Evolutionary conservation across 2,113 vertebrate genomes (phyloP).

Genomic region (Crotophaga sulcirostris): DNA sequence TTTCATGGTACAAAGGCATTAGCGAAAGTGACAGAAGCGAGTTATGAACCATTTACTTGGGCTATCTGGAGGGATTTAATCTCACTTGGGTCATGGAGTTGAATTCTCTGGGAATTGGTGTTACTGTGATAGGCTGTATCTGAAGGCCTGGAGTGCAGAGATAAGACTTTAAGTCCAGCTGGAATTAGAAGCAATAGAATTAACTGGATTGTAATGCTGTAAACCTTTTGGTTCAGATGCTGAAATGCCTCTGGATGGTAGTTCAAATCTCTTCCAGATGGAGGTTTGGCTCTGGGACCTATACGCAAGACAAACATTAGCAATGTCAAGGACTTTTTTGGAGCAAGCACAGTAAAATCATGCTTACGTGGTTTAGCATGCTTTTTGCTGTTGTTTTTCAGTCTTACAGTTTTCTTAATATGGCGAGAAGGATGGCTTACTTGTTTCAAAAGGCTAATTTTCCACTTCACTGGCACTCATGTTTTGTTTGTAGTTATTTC

Average conservation of each 20-base stretch:
- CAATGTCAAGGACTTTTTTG: conserved; percentile 16
- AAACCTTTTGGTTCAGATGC: conserved; percentile 65
- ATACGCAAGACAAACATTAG: not conserved
- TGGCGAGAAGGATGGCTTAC: not conserved
- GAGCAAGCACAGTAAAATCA: not conserved
- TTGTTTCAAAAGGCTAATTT: conserved; percentile 26
- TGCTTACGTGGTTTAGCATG: not conserved
- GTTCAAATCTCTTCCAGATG: conserved; percentile 53
- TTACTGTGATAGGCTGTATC: conserved; percentile 68
- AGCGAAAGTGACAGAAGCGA: conserved; percentile 72
- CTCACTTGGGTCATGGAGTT: conserved; percentile 68
- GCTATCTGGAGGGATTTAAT: conserved; percentile 75
- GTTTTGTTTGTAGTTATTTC: not conserved
- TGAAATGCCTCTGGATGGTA: conserved; percentile 64
- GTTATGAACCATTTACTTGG: conserved; percentile 73
- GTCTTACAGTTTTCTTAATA: not conserved
- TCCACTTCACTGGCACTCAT: not conserved
- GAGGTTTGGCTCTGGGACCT: conserved; percentile 32
- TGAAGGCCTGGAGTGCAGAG: conserved; percentile 71
- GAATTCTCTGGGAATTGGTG: conserved; percentile 73
- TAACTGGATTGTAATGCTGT: conserved; percentile 62
- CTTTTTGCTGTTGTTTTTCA: not conserved
- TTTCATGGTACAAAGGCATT: conserved; percentile 69
- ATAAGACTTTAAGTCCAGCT: conserved; percentile 77
- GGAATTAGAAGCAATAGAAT: conserved; percentile 73